Percentiles rank a stretch among this genome's conserved stretches.
phyloP scores from a whole-genome alignment of 2,888 invertebrate genomes.

The Drosophila koepferae region DNA sequence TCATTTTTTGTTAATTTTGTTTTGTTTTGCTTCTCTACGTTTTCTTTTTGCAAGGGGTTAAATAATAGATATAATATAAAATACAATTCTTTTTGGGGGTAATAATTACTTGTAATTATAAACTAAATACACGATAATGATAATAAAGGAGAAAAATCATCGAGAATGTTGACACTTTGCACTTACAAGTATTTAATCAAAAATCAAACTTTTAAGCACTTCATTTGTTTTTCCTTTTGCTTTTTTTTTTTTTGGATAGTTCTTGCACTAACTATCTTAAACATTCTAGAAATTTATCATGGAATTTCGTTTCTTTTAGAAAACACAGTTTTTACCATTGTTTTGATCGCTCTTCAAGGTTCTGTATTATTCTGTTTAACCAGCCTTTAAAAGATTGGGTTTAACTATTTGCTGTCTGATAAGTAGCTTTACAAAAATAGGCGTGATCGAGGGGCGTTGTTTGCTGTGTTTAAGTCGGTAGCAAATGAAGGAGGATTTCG shows the following conservation, averaged over 20 bases:
- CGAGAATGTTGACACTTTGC: slow-evolving; percentile 76
- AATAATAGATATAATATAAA: slow-evolving; percentile 54
- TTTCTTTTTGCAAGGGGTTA: slow-evolving; percentile 42
- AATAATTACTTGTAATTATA: slow-evolving; percentile 59
- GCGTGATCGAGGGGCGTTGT: slow-evolving; percentile 43
- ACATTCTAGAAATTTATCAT: slow-evolving; percentile 50
- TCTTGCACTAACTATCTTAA: slow-evolving; percentile 33
- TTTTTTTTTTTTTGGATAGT: slow-evolving; percentile 19
- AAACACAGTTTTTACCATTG: slow-evolving; percentile 38
- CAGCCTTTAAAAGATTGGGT: slow-evolving; percentile 51
- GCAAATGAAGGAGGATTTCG: slow-evolving; percentile 19
- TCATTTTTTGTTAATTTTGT: slow-evolving; percentile 11
- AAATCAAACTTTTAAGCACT: slow-evolving; percentile 57
- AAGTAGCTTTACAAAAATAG: slow-evolving; percentile 58
- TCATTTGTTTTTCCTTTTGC: not conserved
- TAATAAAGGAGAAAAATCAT: slow-evolving; percentile 57
- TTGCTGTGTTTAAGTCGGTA: slow-evolving; percentile 21
- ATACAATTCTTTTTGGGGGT: slow-evolving; percentile 42
- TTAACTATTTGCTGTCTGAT: slow-evolving; percentile 39
- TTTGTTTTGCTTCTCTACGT: slow-evolving; percentile 22
- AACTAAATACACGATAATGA: slow-evolving; percentile 56
- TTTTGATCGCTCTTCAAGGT: slow-evolving; percentile 23
- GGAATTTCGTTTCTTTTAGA: slow-evolving; percentile 56
- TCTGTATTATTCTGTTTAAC: slow-evolving; percentile 29
- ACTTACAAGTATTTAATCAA: slow-evolving; percentile 59